Conservation (phyloP, 1,140 invertebrate genomes). For the Drosophila ogumai region DNA sequence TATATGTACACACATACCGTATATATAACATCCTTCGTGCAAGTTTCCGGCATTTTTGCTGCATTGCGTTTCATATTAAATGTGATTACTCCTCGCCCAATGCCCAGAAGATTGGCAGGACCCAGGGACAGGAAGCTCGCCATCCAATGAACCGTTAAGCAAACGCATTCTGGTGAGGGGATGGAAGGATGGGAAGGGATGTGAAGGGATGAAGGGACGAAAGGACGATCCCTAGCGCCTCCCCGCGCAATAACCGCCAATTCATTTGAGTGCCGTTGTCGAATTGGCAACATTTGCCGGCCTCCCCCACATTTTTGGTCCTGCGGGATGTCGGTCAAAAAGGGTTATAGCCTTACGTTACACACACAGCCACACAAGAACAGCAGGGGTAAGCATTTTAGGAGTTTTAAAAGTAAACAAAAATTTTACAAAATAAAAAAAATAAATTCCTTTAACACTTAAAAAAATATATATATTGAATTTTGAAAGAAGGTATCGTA, state of each 20-base stretch:
- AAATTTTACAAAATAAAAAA: not conserved
- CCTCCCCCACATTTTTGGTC: slow-evolving; percentile 49
- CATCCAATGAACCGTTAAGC: slow-evolving; percentile 79
- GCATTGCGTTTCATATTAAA: slow-evolving; percentile 83
- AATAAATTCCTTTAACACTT: too few relatives aligned
- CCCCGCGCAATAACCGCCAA: slow-evolving; percentile 71
- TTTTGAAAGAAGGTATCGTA: too few relatives aligned
- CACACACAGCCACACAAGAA: not conserved
- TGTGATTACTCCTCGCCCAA: slow-evolving; percentile 79
- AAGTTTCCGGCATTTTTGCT: slow-evolving; percentile 69
- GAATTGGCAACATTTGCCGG: slow-evolving; percentile 78
- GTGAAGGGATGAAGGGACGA: not conserved
- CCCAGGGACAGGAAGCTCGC: slow-evolving; percentile 34
- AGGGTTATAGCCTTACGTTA: slow-evolving; percentile 67
- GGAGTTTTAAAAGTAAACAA: slow-evolving; percentile 6
- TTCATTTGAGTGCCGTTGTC: slow-evolving; percentile 82
- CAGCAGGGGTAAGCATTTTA: not conserved
- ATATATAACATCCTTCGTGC: slow-evolving; percentile 39
- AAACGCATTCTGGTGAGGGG: slow-evolving; percentile 65
- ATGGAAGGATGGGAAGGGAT: too few relatives aligned
- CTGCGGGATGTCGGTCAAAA: slow-evolving; percentile 71
- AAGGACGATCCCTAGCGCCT: slow-evolving; percentile 4
- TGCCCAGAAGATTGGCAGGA: slow-evolving; percentile 77
- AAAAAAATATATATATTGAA: too few relatives aligned
- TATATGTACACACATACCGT: slow-evolving; percentile 22